A percentile compares a stretch with the other conserved stretches of the same genome.
These are phyloP conservation scores for Fistularia tabacaria DNA, from an alignment of 2,797 vertebrate species.

Conservation along the genomic window DNA sequence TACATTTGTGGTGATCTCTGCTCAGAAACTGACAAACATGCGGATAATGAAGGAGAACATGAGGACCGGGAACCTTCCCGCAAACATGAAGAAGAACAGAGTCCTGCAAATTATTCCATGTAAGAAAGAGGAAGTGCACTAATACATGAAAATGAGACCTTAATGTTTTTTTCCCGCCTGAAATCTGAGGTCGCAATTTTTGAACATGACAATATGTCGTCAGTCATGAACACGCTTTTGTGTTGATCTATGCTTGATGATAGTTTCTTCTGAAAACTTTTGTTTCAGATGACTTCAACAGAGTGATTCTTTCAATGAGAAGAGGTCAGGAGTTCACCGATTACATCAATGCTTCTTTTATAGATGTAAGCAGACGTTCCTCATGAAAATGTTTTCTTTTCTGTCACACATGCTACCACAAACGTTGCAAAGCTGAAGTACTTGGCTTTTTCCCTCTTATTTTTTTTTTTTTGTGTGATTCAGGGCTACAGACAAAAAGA, in stretches of 20 bases:
- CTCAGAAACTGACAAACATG: conserved; percentile 93
- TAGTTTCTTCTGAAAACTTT: too few species aligned
- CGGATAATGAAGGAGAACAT: conserved; percentile 99
- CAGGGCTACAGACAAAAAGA: conserved; percentile 98
- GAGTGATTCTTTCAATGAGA: conserved; percentile 98
- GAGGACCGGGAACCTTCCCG: conserved; percentile 91
- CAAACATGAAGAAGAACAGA: conserved; percentile 97
- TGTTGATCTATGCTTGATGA: background rate
- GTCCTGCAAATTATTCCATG: conserved; percentile 98
- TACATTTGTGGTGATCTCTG: background rate
- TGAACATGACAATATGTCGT: too few species aligned
- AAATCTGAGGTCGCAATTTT: too few species aligned
- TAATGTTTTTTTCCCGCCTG: too few species aligned
- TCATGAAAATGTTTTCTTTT: background rate
- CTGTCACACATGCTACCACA: background rate
- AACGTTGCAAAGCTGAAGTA: background rate
- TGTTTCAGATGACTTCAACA: conserved; percentile 90
- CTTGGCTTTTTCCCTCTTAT: background rate
- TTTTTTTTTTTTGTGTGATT: background rate
- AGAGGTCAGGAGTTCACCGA: conserved; percentile 94
- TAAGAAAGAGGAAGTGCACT: too few species aligned
- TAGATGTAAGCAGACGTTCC: conserved; percentile 79
- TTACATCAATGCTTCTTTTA: conserved; percentile 95
- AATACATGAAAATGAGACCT: too few species aligned
- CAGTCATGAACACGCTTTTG: background rate